These are phyloP conservation scores for Acropora tenuis DNA, from an alignment of 64 coral and sea anemone genomes.

Conservation along the genomic window DNA sequence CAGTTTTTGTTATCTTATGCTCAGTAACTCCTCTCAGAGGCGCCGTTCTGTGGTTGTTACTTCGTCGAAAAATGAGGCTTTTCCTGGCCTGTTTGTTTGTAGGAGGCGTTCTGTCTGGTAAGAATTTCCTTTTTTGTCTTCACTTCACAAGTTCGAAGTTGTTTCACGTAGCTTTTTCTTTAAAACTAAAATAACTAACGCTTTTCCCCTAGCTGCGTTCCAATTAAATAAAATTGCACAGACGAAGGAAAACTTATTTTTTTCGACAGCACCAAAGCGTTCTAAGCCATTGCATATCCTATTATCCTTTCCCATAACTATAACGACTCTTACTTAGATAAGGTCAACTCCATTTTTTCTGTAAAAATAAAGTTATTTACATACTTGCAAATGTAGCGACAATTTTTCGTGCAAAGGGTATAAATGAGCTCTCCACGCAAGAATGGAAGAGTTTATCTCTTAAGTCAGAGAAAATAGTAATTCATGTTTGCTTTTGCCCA, in stretches of 20 bases:
- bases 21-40: constrained; percentile 26
- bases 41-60: neutral
- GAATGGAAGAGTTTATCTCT: no score
- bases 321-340: neutral
- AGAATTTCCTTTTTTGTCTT: neutral
- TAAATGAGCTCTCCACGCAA: no score
- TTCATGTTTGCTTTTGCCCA: no score
- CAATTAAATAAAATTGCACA: neutral
- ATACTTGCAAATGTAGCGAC: no score
- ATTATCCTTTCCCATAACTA: neutral
- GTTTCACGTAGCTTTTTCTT: neutral
- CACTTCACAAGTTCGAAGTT: neutral
- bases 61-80: constrained; percentile 13
- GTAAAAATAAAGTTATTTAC: neutral
- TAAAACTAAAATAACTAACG: neutral
- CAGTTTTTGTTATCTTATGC: neutral
- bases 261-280: neutral
- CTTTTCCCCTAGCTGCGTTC: neutral
- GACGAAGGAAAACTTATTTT: neutral
- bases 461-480: no score
- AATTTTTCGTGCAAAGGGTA: no score
- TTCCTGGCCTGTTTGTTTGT: constrained; percentile 8
- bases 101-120: constrained; percentile 24
- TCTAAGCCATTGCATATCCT: neutral
- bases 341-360: neutral